Evolutionary conservation across 1,140 invertebrate species (phyloP).

Genomic region (Idris sp.): DNA sequence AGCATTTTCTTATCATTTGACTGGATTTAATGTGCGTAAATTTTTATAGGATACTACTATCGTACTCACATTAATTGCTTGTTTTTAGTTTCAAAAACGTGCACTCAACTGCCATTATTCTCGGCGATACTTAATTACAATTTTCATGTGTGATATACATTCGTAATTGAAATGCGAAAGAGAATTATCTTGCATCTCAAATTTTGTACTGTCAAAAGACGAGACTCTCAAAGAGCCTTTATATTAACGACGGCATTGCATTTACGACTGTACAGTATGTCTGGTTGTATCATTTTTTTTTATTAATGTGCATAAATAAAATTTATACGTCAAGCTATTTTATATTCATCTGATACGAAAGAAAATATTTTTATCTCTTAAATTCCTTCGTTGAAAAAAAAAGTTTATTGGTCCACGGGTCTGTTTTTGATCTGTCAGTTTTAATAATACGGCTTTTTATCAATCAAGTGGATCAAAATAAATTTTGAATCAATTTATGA

Average conservation of each 20-base stretch:
- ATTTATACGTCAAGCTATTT: constrained; percentile 1
- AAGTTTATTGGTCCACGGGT: too few species aligned
- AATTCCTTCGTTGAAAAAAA: not conserved
- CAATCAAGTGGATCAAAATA: too few species aligned
- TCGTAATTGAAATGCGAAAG: constrained; percentile 36
- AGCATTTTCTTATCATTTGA: constrained; percentile 35
- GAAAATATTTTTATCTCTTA: not conserved
- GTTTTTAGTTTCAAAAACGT: constrained; percentile 15
- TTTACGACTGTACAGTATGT: constrained; percentile 11
- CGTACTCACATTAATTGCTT: constrained; percentile 17
- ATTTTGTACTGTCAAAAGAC: constrained; percentile 20
- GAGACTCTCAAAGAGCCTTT: constrained; percentile 31
- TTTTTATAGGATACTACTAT: constrained; percentile 26
- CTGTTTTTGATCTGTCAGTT: too few species aligned
- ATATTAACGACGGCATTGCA: constrained; percentile 9
- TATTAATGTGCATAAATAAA: not conserved
- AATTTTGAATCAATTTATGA: too few species aligned
- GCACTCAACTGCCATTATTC: constrained; percentile 36
- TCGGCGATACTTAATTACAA: constrained; percentile 37
- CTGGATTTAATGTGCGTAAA: constrained; percentile 21
- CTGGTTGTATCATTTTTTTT: constrained; percentile 21
- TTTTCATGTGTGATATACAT: constrained; percentile 19
- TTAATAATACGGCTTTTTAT: too few species aligned
- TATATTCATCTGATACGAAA: not conserved
- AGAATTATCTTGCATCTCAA: constrained; percentile 37